Evolutionary conservation across 2,888 invertebrate genomes (phyloP).

Genomic region (Sphinx pinastri): DNA sequence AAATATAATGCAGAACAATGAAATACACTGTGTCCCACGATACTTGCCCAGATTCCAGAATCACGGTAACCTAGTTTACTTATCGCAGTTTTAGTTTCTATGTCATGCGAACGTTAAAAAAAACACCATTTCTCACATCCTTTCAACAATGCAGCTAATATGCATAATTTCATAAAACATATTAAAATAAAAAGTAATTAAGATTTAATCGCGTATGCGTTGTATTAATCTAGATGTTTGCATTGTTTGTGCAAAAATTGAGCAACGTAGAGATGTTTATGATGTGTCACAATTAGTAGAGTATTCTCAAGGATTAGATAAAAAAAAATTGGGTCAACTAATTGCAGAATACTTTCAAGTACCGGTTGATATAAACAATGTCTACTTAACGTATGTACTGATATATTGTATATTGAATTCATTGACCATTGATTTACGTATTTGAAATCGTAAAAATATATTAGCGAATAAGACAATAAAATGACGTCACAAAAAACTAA

Average conservation of each 20-base stretch:
- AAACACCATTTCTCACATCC: not conserved
- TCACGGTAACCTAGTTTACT: no score
- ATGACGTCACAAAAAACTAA: no score
- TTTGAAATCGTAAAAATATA: no score
- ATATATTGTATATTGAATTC: no score
- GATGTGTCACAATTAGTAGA: not conserved
- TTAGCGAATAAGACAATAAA: no score
- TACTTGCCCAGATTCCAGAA: no score
- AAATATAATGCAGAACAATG: not conserved
- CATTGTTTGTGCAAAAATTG: constrained; percentile 7
- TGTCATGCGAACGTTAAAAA: constrained; percentile 3
- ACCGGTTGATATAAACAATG: not conserved
- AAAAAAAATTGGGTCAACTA: not conserved
- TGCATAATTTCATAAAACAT: not conserved
- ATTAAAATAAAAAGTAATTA: not conserved
- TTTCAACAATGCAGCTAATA: not conserved
- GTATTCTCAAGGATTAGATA: not conserved
- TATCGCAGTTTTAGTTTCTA: not conserved
- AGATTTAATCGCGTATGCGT: not conserved
- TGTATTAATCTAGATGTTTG: not conserved
- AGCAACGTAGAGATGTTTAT: not conserved
- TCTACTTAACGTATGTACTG: not conserved
- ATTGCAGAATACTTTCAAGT: not conserved
- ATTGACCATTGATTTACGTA: no score
- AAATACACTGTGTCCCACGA: not conserved